Evolutionary conservation across 1,140 invertebrate species (phyloP), one percentile per base, ranked within the genome.

Genomic region (Drosophila albomicans): DNA sequence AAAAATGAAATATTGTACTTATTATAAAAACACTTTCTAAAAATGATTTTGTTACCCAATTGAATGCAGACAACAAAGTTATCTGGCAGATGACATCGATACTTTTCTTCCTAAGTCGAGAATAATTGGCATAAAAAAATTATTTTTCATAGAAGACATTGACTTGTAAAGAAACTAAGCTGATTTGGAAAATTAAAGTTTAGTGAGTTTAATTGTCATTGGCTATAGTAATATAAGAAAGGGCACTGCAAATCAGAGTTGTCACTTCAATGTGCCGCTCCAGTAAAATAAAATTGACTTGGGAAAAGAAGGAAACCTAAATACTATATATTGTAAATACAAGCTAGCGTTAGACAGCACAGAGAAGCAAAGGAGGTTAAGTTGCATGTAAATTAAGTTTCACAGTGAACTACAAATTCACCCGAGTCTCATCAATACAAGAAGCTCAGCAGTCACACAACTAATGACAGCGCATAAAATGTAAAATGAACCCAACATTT

Each of bases 381-480:
- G 52, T 38, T 64, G 30, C 56, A 61, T 63, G 67, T 52, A 58
- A 72, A 72, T 66, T 65, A 66, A 72, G 62, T 46, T 45, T 48
- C 41, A 43, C 61, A 57, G 41, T n/a, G 51, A 72, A 43, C 54
- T 49, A 25, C 20, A 4, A 38, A 56, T 32, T 54, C 54, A 15
- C 54, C 52, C 30, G 46, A 66, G 63, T 59, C 64, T 68, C 70
- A 67, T 73, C 70, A 67, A 73, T 73, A 73, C 56, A 57, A 73
- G 64, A 20, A 68, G 51, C 54, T 52, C 38, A 61, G 46, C 54
- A 67, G 54, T 67, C 63, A 74, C 67, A 74, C 67, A 30, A 32
- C 56, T 74, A 74, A 74, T 74, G 71, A 74, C 71, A 74, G 71
- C 51, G 71, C 51, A 68, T 61, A 62, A 68, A 74, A 74, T 74